phyloP scores from a whole-genome alignment of 2,888 invertebrate species.

The Erpobdella octoculata region DNA sequence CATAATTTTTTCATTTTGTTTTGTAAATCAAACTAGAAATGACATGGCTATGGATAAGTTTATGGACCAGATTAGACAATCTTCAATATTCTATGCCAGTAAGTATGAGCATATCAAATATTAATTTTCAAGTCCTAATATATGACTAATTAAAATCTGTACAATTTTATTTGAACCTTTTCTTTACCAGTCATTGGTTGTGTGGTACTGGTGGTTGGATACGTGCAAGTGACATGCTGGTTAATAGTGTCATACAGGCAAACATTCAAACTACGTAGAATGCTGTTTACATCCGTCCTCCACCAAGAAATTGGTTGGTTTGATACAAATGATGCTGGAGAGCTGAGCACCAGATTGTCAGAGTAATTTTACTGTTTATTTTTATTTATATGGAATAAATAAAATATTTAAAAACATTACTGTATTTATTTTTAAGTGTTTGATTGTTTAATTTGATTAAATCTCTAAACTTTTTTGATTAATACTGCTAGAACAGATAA shows the following conservation, averaged over 20 bases:
- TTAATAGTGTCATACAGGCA: constrained; percentile 53
- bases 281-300: constrained; percentile 50
- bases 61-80: background rate
- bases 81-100: constrained; percentile 2
- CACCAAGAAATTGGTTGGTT: constrained; percentile 51
- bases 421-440: too few relatives aligned
- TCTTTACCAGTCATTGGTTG: constrained; percentile 40
- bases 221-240: constrained; percentile 51
- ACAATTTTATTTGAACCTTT: background rate
- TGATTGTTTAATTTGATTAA: too few relatives aligned
- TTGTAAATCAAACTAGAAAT: too few relatives aligned
- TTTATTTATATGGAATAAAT: too few relatives aligned
- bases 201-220: constrained; percentile 45
- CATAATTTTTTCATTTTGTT: too few relatives aligned
- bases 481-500: too few relatives aligned
- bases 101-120: too few relatives aligned
- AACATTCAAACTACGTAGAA: constrained; percentile 51
- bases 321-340: constrained; percentile 46
- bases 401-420: too few relatives aligned
- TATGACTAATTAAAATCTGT: background rate
- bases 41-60: too few relatives aligned
- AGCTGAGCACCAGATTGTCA: constrained; percentile 46
- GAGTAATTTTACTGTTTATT: constrained; percentile 41
- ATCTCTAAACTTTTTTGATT: too few relatives aligned
- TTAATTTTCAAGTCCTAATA: background rate